Base-by-base conservation (phyloP, 2,797 vertebrate genomes). In the Labeo calbasu region DNA sequence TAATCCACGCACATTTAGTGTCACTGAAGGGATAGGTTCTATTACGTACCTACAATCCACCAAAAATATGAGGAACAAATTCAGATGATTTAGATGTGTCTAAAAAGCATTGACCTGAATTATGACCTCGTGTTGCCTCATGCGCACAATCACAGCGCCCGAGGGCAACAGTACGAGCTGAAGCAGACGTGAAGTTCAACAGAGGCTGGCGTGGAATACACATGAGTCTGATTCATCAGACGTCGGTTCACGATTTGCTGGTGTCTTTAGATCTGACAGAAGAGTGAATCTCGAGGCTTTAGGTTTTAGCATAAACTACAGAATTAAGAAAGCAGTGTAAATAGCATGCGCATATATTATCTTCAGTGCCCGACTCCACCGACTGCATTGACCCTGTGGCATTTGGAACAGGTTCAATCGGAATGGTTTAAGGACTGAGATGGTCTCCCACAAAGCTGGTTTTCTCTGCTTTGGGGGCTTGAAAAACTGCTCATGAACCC, bases 271-370 rank as follows among this genome's bases (percentile, higher is more conserved):
- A 61, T 86, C 59, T 79, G 81, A 65, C 50, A 50, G 69, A 53
- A 25, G 14, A 8, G 21, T 48, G 28, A 79, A 77, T 73, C 75
- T 79, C 48, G 32, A 70, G 76, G 78, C 75, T 84, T 79, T 66
- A 71, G 50, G 46, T 57, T 84, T 75, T 63, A 81, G 75, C 57
- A 65, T 59, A 71, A 84, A 79, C 76, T n/a, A 83, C 70, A 81
- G 73, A 65, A 70, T 86, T 87, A 87, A 79, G 63, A 83, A 76
- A 86, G 59, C 83, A 55, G 32, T 71, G 15, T 43, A 66, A 79
- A 85, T 87, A 71, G 59, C 8, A 90, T 89, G 86, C 73, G 59
- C 84, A 86, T 87, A 86, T 65, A 82, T 89, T 89, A 81, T 76
- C 51, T 40, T 65, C 36, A 36, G 32, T 51, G 57, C 19, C 51